Conservation (phyloP, 2,113 vertebrate species). For the Aegithalos caudatus region DNA sequence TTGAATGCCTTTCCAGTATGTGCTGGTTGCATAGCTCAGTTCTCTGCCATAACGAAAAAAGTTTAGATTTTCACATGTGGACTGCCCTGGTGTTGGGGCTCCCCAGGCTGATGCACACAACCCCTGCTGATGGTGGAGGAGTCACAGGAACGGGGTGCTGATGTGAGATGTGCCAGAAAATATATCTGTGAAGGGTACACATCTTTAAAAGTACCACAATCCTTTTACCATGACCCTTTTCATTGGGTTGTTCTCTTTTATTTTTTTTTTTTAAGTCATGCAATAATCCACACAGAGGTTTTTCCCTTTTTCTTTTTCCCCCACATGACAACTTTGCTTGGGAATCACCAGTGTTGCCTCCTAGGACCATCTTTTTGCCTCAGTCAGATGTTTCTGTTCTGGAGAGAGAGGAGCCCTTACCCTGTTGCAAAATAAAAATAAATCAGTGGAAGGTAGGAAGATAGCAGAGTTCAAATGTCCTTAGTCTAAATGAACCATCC, state of each 20-base stretch:
- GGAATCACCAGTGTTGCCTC: neutral
- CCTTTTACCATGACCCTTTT: neutral
- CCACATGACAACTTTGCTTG: neutral
- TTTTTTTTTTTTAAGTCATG: neutral
- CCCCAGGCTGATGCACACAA: neutral
- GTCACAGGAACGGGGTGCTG: neutral
- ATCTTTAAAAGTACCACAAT: neutral
- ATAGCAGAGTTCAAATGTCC: neutral
- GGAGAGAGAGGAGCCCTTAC: neutral
- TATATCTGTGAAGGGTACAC: neutral
- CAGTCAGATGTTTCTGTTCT: neutral
- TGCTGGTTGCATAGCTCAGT: neutral
- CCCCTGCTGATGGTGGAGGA: neutral
- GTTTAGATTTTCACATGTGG: neutral
- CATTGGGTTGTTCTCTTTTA: neutral
- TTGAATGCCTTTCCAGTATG: conserved; percentile 31
- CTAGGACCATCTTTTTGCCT: neutral
- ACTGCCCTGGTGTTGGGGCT: neutral
- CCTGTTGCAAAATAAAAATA: neutral
- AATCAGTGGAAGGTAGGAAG: neutral
- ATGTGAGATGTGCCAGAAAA: neutral
- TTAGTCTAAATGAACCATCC: neutral
- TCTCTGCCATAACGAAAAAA: neutral
- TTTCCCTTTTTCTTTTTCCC: neutral
- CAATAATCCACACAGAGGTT: neutral